Evolutionary conservation across 2,113 vertebrate species (phyloP).

Genomic region (Zootoca vivipara): DNA sequence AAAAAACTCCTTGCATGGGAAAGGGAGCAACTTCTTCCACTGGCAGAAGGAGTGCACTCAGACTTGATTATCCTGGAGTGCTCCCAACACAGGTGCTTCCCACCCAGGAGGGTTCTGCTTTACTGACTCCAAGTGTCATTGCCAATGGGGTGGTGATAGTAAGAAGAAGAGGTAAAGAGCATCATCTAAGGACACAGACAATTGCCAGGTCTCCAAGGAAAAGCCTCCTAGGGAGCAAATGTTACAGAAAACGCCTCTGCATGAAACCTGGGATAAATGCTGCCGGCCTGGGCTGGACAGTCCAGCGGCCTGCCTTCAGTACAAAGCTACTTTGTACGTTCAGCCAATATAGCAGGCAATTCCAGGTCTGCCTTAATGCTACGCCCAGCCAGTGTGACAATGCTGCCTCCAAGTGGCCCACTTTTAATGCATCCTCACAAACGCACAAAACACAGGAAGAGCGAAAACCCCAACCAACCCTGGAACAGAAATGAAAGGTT

Average conservation of each 20-base stretch:
- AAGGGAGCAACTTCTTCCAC: neutral
- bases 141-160: neutral
- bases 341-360: neutral
- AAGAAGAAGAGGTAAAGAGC: neutral
- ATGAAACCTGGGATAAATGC: neutral
- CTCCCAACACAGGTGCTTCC: neutral
- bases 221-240: neutral
- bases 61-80: neutral
- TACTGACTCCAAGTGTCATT: neutral
- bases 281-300: neutral
- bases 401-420: neutral
- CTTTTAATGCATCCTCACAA: neutral
- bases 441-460: neutral
- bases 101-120: neutral
- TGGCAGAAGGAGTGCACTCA: neutral
- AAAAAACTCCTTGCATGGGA: neutral
- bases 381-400: neutral
- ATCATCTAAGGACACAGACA: neutral
- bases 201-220: neutral
- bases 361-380: neutral
- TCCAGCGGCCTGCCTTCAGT: neutral
- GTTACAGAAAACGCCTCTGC: neutral
- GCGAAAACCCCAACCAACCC: neutral
- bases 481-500: accelerated
- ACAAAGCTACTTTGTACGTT: neutral